These are phyloP conservation scores for Teleogryllus occipitalis DNA, from an alignment of 1,140 invertebrate species.

Conservation along the genomic window DNA sequence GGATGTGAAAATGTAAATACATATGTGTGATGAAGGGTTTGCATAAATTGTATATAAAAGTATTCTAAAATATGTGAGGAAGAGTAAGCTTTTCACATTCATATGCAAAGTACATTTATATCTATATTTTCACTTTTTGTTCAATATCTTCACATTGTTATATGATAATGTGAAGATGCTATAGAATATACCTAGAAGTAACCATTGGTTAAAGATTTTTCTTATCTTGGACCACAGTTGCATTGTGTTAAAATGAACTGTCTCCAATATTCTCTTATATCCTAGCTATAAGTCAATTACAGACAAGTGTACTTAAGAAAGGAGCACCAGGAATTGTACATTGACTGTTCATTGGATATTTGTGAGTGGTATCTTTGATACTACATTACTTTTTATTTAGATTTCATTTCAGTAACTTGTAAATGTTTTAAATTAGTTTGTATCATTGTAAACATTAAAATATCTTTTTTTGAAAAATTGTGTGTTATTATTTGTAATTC, in stretches of 20 bases:
- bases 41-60: too few species aligned
- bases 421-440: not conserved
- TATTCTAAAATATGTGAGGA: too few species aligned
- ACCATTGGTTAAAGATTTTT: not conserved
- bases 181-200: not conserved
- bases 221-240: not conserved
- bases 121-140: too few species aligned
- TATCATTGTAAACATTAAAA: not conserved
- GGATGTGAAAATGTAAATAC: too few species aligned
- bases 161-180: not conserved
- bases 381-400: not conserved
- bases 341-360: not conserved
- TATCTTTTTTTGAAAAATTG: not conserved
- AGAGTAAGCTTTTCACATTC: too few species aligned
- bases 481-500: not conserved
- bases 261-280: not conserved
- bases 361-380: not conserved
- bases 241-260: not conserved
- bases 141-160: too few species aligned
- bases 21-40: too few species aligned
- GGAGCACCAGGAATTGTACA: conserved; percentile 15
- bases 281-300: conserved; percentile 17
- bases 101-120: too few species aligned
- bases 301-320: not conserved
- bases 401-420: not conserved